These are phyloP conservation scores for Orchestes rusci DNA, from an alignment of 2,888 invertebrate species.

Conservation along the genomic window DNA sequence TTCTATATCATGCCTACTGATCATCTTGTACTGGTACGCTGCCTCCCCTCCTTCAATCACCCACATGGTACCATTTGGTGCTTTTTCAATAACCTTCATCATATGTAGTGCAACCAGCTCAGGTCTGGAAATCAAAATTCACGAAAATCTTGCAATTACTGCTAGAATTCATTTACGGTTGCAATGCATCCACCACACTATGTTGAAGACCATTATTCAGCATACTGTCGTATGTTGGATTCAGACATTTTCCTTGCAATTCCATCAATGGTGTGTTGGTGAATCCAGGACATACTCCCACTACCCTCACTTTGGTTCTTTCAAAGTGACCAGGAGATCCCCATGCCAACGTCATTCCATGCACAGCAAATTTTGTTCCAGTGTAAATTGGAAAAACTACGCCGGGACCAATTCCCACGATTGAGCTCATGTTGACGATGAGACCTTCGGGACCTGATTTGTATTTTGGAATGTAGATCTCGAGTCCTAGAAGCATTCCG, in stretches of 20 bases:
- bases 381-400: constrained; percentile 25
- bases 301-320: constrained; percentile 3
- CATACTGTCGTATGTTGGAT: too few species aligned
- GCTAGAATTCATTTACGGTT: too few species aligned
- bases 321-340: constrained; percentile 29
- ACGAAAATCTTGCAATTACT: too few species aligned
- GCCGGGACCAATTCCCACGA: constrained; percentile 18
- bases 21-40: constrained; percentile 32
- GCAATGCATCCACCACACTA: too few species aligned
- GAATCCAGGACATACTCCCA: constrained; percentile 3
- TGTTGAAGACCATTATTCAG: too few species aligned
- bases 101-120: constrained; percentile 32
- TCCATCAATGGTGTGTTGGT: constrained; percentile 4
- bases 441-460: constrained; percentile 27
- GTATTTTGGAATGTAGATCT: constrained; percentile 27
- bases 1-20: too few species aligned
- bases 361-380: constrained; percentile 27
- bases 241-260: too few species aligned
- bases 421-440: constrained; percentile 28
- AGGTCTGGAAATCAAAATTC: too few species aligned
- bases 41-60: constrained; percentile 43
- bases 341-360: constrained; percentile 27
- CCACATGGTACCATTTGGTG: constrained; percentile 46
- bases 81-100: constrained; percentile 35
- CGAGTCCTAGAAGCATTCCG: constrained; percentile 26